Base-by-base conservation (phyloP, 2,797 vertebrate species). In the Ceryle rudis region DNA sequence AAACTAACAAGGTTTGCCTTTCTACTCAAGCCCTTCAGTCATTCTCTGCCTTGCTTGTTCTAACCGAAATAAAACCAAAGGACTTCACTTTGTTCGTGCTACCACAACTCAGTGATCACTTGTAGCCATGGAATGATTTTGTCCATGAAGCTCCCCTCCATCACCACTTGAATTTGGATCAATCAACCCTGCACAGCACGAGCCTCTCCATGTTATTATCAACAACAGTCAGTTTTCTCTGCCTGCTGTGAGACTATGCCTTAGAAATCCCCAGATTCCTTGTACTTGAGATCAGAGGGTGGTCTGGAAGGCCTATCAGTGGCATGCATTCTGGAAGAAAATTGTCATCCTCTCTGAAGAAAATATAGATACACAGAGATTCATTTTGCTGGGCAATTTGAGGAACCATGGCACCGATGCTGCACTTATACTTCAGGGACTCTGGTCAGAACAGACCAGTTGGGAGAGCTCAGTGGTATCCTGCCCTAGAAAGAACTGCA, bases 1-100 rank as follows among this genome's bases (percentile, higher is more conserved):
- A 84, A 89, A 67, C 78, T 93, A 96, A 92, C 79, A 90, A 78
- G 47, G 73, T 96, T 88, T 93, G 58, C 57, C 73, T 96, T 90
- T 55, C 57, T 77, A 31, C 51, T 82, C 66, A 77, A 92, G 58
- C 58, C 52, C 29, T 91, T 96, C 85, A 73, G 91, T 92, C 78
- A 57, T 93, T 77, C 71, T 65, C 62, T 95, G 66, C 35, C 60
- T 79, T 95, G 65, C 19, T 93, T 88, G 28, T 93, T 81, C 37
- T 29, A 89, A 80, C 58, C 55, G 71, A 93, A 85, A 77, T 61
- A 88, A 90, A 95, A 90, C 61, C 64, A 70, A 86, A 93, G 61
- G 70, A 58, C 47, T 88, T 86, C 42, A 26, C 35, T 94, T 93
- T 52, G 82, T 67, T 80, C 42, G 39, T 77, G 66, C 73, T 82